Conservation (phyloP, 2,888 invertebrate species). For the Napeogenes sylphis region DNA sequence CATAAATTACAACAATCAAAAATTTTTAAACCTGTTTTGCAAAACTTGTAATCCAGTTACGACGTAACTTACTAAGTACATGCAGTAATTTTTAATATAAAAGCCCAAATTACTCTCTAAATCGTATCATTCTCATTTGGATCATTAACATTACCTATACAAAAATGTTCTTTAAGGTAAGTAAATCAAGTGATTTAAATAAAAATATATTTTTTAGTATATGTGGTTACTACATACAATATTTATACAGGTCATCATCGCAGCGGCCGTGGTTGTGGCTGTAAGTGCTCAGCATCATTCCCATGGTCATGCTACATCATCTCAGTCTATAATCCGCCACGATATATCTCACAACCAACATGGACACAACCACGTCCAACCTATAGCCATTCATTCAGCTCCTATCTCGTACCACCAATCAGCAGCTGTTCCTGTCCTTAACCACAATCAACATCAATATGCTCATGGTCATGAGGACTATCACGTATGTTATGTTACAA, state of each 20-base stretch:
- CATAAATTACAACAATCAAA: no score
- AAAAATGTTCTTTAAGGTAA: no score
- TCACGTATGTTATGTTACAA: slow-evolving; percentile 46
- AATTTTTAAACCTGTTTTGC: no score
- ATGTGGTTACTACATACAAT: no score
- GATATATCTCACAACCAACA: slow-evolving; percentile 28
- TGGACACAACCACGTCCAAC: slow-evolving; percentile 24
- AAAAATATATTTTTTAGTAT: not conserved
- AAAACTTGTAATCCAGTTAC: no score
- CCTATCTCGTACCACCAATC: slow-evolving; percentile 4
- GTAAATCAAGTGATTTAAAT: no score
- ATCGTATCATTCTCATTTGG: slow-evolving; percentile 42
- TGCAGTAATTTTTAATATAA: slow-evolving; percentile 38
- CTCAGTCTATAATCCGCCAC: slow-evolving; percentile 34
- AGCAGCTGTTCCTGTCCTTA: not conserved
- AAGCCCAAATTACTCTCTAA: slow-evolving; percentile 35
- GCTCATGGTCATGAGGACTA: slow-evolving; percentile 46
- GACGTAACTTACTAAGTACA: slow-evolving; percentile 24
- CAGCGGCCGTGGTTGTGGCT: slow-evolving; percentile 30
- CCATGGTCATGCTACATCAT: slow-evolving; percentile 34
- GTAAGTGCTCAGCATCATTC: slow-evolving; percentile 44
- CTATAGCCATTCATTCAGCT: slow-evolving; percentile 13
- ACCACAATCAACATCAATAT: slow-evolving; percentile 15
- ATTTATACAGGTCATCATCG: slow-evolving; percentile 19
- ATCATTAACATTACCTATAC: no score